Conservation (phyloP, 2,888 invertebrate genomes). For the Chesias legatella region DNA sequence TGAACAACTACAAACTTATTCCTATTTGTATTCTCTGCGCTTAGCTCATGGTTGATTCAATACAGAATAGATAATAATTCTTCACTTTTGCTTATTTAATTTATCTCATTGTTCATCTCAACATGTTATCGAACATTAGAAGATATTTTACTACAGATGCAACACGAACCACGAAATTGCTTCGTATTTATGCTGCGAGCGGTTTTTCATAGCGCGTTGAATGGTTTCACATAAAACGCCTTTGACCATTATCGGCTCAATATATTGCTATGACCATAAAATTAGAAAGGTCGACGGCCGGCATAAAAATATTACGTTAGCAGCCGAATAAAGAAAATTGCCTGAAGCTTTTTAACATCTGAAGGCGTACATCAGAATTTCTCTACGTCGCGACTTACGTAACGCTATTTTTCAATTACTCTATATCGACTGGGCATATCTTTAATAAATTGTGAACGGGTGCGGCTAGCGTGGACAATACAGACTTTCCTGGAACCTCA, state of each 20-base stretch:
- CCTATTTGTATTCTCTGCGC: constrained; percentile 17
- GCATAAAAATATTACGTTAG: constrained; percentile 50
- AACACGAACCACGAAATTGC: not conserved
- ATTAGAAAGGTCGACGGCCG: constrained; percentile 60
- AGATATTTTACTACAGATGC: not conserved
- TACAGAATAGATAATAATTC: too few species aligned
- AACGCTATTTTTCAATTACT: constrained; percentile 65
- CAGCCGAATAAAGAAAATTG: constrained; percentile 65
- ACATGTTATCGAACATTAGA: too few species aligned
- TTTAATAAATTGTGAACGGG: constrained; percentile 54
- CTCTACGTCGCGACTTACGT: constrained; percentile 61
- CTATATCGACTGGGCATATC: constrained; percentile 50
- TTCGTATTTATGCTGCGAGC: constrained; percentile 29
- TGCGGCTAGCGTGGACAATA: constrained; percentile 49
- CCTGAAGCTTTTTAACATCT: constrained; percentile 61
- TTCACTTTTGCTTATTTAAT: not conserved
- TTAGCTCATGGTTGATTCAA: too few species aligned
- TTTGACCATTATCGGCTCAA: constrained; percentile 65
- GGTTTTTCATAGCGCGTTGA: constrained; percentile 55
- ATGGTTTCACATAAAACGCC: constrained; percentile 64
- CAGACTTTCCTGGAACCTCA: constrained; percentile 60
- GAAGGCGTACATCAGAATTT: constrained; percentile 64
- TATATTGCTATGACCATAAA: constrained; percentile 67
- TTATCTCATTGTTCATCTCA: not conserved
- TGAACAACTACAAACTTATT: constrained; percentile 22